Evolutionary conservation across 2,113 vertebrate species (phyloP).

Genomic region (Cryptomyrus ogoouensis): DNA sequence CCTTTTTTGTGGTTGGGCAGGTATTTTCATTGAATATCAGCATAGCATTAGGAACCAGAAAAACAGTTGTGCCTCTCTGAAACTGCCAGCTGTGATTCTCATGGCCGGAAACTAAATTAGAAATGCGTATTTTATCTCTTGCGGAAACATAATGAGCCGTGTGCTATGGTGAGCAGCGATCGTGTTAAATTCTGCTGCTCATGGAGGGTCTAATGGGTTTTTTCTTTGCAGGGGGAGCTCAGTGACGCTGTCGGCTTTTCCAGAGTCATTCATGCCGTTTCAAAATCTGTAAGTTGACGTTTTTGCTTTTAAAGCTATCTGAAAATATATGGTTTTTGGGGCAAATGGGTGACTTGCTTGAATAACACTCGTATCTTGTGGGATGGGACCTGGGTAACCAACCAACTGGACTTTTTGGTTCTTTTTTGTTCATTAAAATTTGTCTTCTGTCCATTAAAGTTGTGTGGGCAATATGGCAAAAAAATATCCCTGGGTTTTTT

Average conservation of each 20-base stretch:
- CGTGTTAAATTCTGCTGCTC: background rate
- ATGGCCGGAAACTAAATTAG: background rate
- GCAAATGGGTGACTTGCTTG: background rate
- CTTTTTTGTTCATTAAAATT: no score
- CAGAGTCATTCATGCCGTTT: slow-evolving; percentile 85
- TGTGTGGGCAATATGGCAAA: no score
- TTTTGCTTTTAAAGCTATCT: background rate
- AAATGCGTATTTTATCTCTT: background rate
- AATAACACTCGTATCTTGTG: background rate
- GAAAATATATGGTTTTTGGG: background rate
- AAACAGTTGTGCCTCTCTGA: background rate
- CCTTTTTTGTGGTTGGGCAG: background rate
- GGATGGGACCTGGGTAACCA: background rate
- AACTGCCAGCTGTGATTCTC: background rate
- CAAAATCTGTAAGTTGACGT: slow-evolving; percentile 81
- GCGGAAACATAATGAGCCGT: background rate
- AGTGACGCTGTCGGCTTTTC: slow-evolving; percentile 96
- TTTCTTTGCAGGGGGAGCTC: slow-evolving; percentile 73
- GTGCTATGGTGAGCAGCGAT: background rate
- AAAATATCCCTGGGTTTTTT: no score
- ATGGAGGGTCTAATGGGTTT: background rate
- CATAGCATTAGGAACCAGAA: background rate
- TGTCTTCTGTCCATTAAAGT: background rate
- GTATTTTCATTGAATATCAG: background rate
- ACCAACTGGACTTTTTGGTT: background rate